Evolutionary conservation across 2,113 vertebrate species (phyloP).

Genomic region (Osmerus eperlanus): DNA sequence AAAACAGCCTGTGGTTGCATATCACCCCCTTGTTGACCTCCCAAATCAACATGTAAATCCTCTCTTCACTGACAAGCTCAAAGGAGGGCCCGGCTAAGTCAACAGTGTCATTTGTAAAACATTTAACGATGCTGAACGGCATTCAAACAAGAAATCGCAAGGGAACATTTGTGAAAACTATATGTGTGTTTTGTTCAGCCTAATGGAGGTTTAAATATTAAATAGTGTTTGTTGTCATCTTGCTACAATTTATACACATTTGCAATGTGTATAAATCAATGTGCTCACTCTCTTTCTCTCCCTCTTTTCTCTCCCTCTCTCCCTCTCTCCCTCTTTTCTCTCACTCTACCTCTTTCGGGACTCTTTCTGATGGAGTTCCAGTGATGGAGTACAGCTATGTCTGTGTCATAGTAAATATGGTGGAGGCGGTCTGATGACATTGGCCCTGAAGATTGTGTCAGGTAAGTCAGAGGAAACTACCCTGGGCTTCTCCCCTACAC

Average conservation of each 20-base stretch:
- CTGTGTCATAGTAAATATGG: slow-evolving; percentile 2
- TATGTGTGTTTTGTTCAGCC: too few relatives aligned
- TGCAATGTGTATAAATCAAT: too few relatives aligned
- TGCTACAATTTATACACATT: too few relatives aligned
- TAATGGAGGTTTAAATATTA: too few relatives aligned
- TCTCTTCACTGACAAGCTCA: slow-evolving; percentile 30
- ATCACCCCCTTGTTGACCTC: slow-evolving; percentile 31
- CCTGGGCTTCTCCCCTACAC: background rate
- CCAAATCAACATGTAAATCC: slow-evolving; percentile 43
- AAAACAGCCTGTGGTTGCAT: background rate
- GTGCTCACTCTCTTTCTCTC: slow-evolving; percentile 8
- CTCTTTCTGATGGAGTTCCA: background rate
- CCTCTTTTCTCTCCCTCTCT: background rate
- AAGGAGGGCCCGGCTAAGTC: slow-evolving; percentile 25
- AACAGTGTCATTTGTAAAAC: slow-evolving; percentile 28
- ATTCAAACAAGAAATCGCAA: too few relatives aligned
- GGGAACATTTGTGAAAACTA: too few relatives aligned
- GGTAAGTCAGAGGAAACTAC: background rate
- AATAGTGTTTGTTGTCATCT: too few relatives aligned
- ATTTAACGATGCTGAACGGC: slow-evolving; percentile 13
- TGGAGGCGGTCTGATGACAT: slow-evolving; percentile 2
- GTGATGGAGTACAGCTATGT: background rate
- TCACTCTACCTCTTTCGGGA: background rate
- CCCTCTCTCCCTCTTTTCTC: background rate
- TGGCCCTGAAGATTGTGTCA: background rate